These are phyloP conservation scores for Dendrolimus pini DNA, from an alignment of 2,888 invertebrate genomes.

Conservation along the genomic window DNA sequence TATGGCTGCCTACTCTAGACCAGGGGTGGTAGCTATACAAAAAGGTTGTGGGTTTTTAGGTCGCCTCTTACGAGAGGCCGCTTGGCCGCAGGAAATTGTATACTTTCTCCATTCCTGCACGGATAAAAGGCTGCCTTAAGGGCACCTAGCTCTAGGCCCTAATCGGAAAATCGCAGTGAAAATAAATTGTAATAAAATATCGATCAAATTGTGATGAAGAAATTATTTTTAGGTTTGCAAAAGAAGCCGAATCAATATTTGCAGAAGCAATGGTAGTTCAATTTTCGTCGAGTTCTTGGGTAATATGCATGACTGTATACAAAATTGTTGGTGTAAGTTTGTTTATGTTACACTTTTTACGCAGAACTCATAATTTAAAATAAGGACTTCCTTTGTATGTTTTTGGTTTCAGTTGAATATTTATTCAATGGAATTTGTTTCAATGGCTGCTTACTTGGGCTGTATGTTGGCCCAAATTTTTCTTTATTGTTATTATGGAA, in stretches of 20 bases:
- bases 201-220: background rate
- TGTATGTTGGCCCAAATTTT: slow-evolving; percentile 57
- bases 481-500: slow-evolving; percentile 59
- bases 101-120: no score
- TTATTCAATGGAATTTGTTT: slow-evolving; percentile 46
- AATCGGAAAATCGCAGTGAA: no score
- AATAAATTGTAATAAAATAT: no score
- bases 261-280: slow-evolving; percentile 49
- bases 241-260: slow-evolving; percentile 53
- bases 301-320: slow-evolving; percentile 62
- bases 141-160: no score
- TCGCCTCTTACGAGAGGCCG: no score
- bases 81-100: no score
- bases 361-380: background rate
- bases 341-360: background rate
- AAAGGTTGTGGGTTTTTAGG: no score
- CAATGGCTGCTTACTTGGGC: slow-evolving; percentile 45
- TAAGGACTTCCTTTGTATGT: background rate
- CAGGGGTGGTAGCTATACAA: no score
- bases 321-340: slow-evolving; percentile 51
- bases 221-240: slow-evolving; percentile 33
- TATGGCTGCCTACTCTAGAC: no score
- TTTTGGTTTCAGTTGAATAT: slow-evolving; percentile 40
- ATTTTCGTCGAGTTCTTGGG: slow-evolving; percentile 51
- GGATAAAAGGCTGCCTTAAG: no score